These are phyloP conservation scores for Meghimatium bilineatum DNA, from an alignment of 2,888 invertebrate species.

Conservation along the genomic window DNA sequence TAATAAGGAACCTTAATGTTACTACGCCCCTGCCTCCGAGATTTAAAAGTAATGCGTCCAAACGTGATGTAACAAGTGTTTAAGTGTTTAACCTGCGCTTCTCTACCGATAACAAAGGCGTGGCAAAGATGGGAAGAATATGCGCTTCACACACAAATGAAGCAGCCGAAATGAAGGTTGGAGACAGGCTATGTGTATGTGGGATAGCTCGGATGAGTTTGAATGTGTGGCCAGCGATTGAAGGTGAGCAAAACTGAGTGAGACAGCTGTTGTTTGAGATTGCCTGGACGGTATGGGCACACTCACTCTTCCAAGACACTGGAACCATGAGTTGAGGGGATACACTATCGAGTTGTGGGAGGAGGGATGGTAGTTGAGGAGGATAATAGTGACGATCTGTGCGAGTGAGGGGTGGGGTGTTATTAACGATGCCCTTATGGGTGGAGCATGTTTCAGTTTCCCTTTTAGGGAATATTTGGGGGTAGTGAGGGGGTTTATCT, in stretches of 20 bases:
- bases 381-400: neutral
- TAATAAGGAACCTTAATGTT: neutral
- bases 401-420: neutral
- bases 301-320: neutral
- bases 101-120: neutral
- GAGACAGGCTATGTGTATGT: neutral
- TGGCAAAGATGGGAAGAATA: too few species aligned
- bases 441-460: neutral
- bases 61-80: neutral
- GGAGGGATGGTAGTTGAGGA: neutral
- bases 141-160: too few species aligned
- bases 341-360: neutral
- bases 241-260: neutral
- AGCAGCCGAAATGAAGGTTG: neutral
- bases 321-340: neutral
- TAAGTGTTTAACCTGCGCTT: neutral
- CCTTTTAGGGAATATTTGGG: neutral
- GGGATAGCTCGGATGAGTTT: neutral
- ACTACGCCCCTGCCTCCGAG: neutral
- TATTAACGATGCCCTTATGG: neutral
- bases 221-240: neutral
- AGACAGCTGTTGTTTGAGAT: neutral
- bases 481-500: neutral
- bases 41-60: neutral
- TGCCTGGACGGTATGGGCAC: neutral